phyloP scores from a whole-genome alignment of 2,797 vertebrate genomes.

The Cygnus olor region DNA sequence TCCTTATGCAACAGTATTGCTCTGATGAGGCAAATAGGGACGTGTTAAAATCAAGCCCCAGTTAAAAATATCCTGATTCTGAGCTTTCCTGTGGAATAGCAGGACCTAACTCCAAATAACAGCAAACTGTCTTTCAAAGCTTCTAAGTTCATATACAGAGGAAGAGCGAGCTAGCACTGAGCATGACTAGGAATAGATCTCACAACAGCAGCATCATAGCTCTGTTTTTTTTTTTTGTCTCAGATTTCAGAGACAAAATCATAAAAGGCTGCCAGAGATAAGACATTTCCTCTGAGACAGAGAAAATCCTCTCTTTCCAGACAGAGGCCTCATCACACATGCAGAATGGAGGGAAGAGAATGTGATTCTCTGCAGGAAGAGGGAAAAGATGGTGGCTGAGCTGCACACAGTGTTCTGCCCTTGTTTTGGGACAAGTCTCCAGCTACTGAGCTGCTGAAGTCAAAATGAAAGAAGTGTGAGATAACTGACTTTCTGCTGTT shows the following conservation, averaged over 20 bases:
- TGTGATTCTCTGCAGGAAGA: not conserved
- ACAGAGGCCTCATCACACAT: not conserved
- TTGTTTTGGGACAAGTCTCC: not conserved
- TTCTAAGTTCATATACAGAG: not conserved
- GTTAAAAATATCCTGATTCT: not conserved
- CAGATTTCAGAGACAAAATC: slow-evolving; percentile 2
- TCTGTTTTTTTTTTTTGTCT: not conserved
- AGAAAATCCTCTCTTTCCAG: not conserved
- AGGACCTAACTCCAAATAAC: not conserved
- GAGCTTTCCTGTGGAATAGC: not conserved
- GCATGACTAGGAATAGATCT: not conserved
- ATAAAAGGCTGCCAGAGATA: not conserved
- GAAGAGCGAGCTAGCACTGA: not conserved
- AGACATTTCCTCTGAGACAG: not conserved
- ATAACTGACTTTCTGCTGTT: not conserved
- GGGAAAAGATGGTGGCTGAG: not conserved
- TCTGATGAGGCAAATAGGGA: not conserved
- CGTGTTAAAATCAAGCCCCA: not conserved
- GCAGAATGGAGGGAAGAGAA: not conserved
- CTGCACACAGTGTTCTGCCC: not conserved
- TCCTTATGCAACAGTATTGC: not conserved
- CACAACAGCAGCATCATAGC: not conserved
- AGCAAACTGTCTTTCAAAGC: not conserved
- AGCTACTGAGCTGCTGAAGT: not conserved
- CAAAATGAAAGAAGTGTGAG: not conserved